Percentiles rank a stretch among this genome's conserved stretches.
Conservation (phyloP, 1,140 invertebrate genomes). For the Drosophila carrolli region DNA sequence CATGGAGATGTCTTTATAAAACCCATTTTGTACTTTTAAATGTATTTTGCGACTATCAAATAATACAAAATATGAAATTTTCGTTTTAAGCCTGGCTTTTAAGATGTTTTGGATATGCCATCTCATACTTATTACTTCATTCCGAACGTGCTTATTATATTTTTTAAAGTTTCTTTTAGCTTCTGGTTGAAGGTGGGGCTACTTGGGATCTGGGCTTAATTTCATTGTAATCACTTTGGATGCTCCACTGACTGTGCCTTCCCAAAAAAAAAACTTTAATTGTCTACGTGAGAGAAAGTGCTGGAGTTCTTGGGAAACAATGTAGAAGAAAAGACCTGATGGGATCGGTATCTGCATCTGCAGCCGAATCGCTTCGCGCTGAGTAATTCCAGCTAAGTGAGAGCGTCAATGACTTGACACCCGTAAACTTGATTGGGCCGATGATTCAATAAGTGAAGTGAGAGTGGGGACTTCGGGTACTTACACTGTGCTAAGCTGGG, state of each 20-base stretch:
- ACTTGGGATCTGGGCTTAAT: constrained; percentile 14
- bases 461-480: constrained; percentile 30
- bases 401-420: constrained; percentile 29
- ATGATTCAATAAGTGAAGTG: constrained; percentile 16
- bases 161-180: constrained; percentile 29
- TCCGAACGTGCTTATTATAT: constrained; percentile 23
- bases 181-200: constrained; percentile 20
- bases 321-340: constrained; percentile 9
- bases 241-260: constrained; percentile 10
- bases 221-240: constrained; percentile 36
- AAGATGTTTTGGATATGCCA: neutral
- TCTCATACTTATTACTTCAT: constrained; percentile 16
- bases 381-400: constrained; percentile 45
- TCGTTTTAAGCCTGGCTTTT: too few relatives aligned
- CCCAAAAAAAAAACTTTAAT: constrained; percentile 66
- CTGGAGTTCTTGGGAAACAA: constrained; percentile 66
- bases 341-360: constrained; percentile 42
- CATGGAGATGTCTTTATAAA: too few relatives aligned
- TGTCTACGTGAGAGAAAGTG: constrained; percentile 81
- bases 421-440: constrained; percentile 22
- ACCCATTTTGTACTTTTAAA: too few relatives aligned
- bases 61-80: too few relatives aligned
- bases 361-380: constrained; percentile 11
- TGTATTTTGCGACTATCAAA: too few relatives aligned
- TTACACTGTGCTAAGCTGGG: constrained; percentile 84